Evolutionary conservation across 2,797 vertebrate genomes (phyloP).

Genomic region (Girardinus metallicus): DNA sequence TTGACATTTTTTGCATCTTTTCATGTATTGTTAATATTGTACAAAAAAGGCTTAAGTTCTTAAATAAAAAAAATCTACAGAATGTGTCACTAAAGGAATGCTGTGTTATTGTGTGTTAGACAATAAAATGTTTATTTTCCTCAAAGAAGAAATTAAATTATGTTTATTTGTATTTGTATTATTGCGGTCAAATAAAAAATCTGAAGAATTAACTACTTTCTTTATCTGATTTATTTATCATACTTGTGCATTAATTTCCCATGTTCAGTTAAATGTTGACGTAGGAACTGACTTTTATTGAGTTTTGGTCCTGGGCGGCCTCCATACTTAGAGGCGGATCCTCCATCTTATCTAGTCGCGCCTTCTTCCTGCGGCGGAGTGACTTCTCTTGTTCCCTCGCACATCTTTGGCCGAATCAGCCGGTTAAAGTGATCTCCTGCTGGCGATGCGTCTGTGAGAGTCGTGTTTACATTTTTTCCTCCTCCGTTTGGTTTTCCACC

Average conservation of each 20-base stretch:
- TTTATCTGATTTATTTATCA: too few relatives aligned
- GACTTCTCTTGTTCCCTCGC: background rate
- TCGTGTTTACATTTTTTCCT: slow-evolving; percentile 33
- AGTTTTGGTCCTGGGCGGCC: background rate
- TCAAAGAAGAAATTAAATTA: too few relatives aligned
- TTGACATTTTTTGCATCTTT: too few relatives aligned
- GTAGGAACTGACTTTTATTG: background rate
- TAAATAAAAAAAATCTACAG: too few relatives aligned
- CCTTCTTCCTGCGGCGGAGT: slow-evolving; percentile 1
- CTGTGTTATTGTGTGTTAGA: too few relatives aligned
- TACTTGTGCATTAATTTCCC: background rate
- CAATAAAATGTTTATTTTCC: too few relatives aligned
- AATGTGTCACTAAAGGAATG: too few relatives aligned
- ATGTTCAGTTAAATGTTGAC: background rate
- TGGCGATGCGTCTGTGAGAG: accelerated
- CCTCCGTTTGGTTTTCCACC: background rate
- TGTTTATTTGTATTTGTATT: too few relatives aligned
- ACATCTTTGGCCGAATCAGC: slow-evolving; percentile 52
- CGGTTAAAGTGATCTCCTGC: background rate
- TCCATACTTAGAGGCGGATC: background rate
- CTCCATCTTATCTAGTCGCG: background rate
- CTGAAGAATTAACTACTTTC: too few relatives aligned
- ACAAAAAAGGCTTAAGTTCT: too few relatives aligned
- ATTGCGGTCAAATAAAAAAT: too few relatives aligned
- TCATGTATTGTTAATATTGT: too few relatives aligned